Evolutionary conservation across 1,140 invertebrate genomes (phyloP).

Genomic region (Meloidogyne floridensis): DNA sequence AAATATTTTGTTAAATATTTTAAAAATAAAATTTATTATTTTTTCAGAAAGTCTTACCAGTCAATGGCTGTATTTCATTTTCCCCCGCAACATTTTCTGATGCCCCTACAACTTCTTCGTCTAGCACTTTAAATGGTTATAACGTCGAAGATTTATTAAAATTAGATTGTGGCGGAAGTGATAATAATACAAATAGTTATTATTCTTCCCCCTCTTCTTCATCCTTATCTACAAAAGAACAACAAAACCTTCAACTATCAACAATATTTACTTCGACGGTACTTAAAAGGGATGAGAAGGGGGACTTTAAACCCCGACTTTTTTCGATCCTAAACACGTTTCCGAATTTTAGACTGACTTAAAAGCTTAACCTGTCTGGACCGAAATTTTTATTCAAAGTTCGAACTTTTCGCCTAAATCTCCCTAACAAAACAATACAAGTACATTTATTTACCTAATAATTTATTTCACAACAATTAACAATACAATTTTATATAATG

Average conservation of each 20-base stretch:
- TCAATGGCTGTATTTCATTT: constrained; percentile 1
- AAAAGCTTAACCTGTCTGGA: no score
- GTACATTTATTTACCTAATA: no score
- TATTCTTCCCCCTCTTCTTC: not conserved
- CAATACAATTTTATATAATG: not conserved
- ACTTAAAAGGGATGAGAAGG: not conserved
- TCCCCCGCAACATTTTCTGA: not conserved
- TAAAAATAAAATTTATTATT: not conserved
- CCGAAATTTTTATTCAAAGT: no score
- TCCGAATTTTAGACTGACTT: no score
- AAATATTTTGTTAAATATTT: no score
- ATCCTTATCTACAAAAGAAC: not conserved
- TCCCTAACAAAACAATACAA: no score
- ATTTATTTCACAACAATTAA: not conserved
- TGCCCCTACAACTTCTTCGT: no score
- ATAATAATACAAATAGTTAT: constrained; percentile 9
- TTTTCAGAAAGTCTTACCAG: not conserved
- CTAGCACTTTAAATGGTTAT: constrained; percentile 3
- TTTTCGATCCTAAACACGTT: no score
- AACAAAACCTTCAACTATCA: not conserved
- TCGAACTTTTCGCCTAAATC: no score
- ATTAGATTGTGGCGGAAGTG: constrained; percentile 15
- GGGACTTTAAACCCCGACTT: no score
- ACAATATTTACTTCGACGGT: not conserved
- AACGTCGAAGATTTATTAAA: constrained; percentile 28